Evolutionary conservation across 30 jellyfish, hydroid and myxozoan species (phyloP).

Genomic region (Aurelia aurita): DNA sequence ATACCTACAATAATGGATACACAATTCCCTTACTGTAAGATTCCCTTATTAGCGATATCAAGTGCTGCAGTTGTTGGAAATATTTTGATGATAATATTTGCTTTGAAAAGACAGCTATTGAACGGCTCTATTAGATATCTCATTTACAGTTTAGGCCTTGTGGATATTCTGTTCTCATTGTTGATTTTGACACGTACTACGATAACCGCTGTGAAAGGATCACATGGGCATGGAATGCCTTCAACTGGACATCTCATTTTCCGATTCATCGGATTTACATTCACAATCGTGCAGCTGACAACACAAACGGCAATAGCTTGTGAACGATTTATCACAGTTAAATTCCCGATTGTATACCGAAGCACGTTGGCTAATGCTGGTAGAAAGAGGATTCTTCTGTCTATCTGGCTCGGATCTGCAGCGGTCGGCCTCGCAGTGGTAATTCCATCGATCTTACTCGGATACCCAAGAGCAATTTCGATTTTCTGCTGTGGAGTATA

Average conservation of each 20-base stretch:
- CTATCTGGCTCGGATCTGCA: slow-evolving; percentile 2
- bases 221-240: background rate
- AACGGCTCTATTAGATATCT: slow-evolving; percentile 13
- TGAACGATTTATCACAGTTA: slow-evolving; percentile 14
- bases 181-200: background rate
- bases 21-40: background rate
- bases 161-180: background rate
- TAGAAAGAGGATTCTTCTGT: background rate
- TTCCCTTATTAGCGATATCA: background rate
- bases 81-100: background rate
- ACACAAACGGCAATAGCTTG: slow-evolving; percentile 19
- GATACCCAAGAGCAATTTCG: slow-evolving; percentile 4
- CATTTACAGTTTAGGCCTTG: background rate
- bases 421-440: background rate
- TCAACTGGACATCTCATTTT: background rate
- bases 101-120: background rate
- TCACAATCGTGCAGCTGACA: background rate
- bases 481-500: slow-evolving; percentile 3
- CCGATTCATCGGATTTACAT: slow-evolving; percentile 1
- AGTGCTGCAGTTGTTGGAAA: slow-evolving; percentile 8
- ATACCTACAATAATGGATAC: background rate
- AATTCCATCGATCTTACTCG: slow-evolving; percentile 4
- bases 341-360: slow-evolving; percentile 13
- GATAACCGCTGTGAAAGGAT: background rate
- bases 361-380: background rate